phyloP scores from a whole-genome alignment of 2,888 invertebrate species.

The Muscina levida region DNA sequence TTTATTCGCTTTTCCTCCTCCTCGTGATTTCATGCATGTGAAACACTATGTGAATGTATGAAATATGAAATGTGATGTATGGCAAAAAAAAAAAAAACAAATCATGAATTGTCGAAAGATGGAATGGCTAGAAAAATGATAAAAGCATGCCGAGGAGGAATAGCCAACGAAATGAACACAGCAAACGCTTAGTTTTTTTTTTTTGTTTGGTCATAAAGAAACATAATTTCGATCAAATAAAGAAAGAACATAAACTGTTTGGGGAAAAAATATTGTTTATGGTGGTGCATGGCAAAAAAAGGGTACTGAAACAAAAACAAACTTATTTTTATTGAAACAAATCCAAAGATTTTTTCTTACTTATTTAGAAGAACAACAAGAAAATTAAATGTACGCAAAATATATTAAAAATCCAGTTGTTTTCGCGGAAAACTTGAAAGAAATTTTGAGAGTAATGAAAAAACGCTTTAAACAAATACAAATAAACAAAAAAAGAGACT shows the following conservation, averaged over 20 bases:
- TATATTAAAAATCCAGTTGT: slow-evolving; percentile 45
- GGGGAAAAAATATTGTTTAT: slow-evolving; percentile 50
- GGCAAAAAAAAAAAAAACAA: slow-evolving; percentile 47
- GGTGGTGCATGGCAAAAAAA: slow-evolving; percentile 58
- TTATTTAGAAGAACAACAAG: slow-evolving; percentile 67
- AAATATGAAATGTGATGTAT: slow-evolving; percentile 54
- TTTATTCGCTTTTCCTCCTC: slow-evolving; percentile 1
- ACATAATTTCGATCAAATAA: slow-evolving; percentile 55
- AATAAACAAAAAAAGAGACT: slow-evolving; percentile 74
- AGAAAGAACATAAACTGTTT: too few relatives aligned
- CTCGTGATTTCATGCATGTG: background rate
- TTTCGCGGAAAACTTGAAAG: slow-evolving; percentile 57
- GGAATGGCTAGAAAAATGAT: background rate
- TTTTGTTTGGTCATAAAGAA: slow-evolving; percentile 49
- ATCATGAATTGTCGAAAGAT: slow-evolving; percentile 41
- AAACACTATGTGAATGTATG: slow-evolving; percentile 31
- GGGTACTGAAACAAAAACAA: slow-evolving; percentile 37
- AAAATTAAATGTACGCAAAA: slow-evolving; percentile 70
- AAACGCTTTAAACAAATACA: slow-evolving; percentile 58
- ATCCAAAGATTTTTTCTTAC: slow-evolving; percentile 77
- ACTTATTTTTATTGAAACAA: slow-evolving; percentile 74
- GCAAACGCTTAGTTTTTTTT: slow-evolving; percentile 32
- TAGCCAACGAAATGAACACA: slow-evolving; percentile 25
- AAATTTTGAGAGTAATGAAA: slow-evolving; percentile 61
- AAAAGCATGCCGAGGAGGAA: too few relatives aligned